phyloP scores from a whole-genome alignment of 1,140 invertebrate genomes.

The Pemphigus obesinymphae region DNA sequence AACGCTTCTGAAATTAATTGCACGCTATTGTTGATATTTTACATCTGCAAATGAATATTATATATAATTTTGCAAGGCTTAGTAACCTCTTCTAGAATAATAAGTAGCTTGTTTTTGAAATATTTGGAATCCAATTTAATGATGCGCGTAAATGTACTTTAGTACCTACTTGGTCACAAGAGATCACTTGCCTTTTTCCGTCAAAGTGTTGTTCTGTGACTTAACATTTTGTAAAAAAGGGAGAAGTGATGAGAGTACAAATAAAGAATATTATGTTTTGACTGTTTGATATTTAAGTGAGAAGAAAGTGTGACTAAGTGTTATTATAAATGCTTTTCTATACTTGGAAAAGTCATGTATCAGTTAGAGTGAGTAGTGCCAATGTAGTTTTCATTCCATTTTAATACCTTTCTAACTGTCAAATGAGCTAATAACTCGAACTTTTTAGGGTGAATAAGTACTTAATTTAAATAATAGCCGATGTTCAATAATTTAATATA shows the following conservation, averaged over 20 bases:
- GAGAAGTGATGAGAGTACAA: not conserved
- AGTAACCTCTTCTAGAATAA: not conserved
- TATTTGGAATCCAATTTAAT: not conserved
- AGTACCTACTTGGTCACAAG: no score
- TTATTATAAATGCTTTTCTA: not conserved
- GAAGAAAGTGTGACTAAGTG: not conserved
- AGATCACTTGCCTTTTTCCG: not conserved
- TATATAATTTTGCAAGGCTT: not conserved
- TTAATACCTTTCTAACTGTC: not conserved
- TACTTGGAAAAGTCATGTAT: not conserved
- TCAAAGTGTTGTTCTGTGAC: not conserved
- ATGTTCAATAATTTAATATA: no score
- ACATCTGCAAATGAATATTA: not conserved
- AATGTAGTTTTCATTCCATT: not conserved
- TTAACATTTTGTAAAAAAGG: not conserved
- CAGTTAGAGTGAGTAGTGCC: not conserved
- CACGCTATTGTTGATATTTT: not conserved
- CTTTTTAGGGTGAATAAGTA: no score
- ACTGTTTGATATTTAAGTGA: not conserved
- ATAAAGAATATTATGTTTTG: not conserved
- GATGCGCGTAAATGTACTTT: not conserved
- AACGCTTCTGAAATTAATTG: not conserved
- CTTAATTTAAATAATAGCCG: no score
- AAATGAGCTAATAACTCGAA: no score
- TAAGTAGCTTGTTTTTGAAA: not conserved